These are phyloP conservation scores for Trichopoda pennipes DNA, from an alignment of 2,888 invertebrate genomes.

Conservation along the genomic window DNA sequence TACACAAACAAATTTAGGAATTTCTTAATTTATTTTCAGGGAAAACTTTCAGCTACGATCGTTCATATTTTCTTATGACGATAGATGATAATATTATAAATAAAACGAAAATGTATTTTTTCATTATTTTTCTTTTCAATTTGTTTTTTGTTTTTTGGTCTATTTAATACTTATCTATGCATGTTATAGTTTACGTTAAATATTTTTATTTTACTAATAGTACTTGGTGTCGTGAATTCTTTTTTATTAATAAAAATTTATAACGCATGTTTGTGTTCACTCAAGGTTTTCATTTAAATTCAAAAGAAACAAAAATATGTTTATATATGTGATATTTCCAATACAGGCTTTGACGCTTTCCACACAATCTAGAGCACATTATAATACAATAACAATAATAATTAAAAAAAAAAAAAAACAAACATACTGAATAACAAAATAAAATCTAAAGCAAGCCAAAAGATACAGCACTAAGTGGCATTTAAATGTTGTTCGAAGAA, in stretches of 20 bases:
- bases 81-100: too few relatives aligned
- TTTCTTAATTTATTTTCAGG: too few relatives aligned
- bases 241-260: constrained; percentile 22
- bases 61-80: too few relatives aligned
- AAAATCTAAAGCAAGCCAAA: constrained; percentile 59
- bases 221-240: constrained; percentile 43
- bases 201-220: constrained; percentile 15
- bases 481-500: constrained; percentile 45
- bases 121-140: too few relatives aligned
- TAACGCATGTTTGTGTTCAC: constrained; percentile 77
- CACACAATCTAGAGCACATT: constrained; percentile 69
- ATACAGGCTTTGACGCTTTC: constrained; percentile 76
- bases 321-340: constrained; percentile 52
- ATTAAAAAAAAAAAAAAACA: constrained; percentile 59
- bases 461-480: constrained; percentile 59
- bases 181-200: constrained; percentile 2
- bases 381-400: constrained; percentile 45
- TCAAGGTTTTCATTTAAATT: constrained; percentile 18
- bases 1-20: too few relatives aligned
- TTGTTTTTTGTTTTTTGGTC: neutral
- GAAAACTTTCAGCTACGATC: too few relatives aligned
- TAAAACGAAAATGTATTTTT: too few relatives aligned
- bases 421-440: too few relatives aligned
- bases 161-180: neutral
- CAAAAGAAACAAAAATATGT: constrained; percentile 67